A percentile compares a stretch with the other conserved stretches of the same genome.
phyloP scores from a whole-genome alignment of 2,113 vertebrate genomes.

The Anhinga rufa region DNA sequence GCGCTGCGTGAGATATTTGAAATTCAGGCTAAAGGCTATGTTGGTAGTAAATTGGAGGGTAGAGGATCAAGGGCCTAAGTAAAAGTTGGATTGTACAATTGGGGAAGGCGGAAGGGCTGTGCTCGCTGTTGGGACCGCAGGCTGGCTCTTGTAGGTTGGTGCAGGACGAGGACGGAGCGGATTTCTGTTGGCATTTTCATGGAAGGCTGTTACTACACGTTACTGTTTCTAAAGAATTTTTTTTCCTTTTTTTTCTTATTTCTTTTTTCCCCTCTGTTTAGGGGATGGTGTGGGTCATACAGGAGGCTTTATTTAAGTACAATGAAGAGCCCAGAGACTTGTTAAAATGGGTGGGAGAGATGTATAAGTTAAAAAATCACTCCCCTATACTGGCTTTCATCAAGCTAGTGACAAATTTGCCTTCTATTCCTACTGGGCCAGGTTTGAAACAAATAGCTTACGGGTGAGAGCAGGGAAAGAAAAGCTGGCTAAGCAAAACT shows the following conservation, averaged over 20 bases:
- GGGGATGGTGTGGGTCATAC: neutral
- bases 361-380: neutral
- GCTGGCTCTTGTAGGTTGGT: neutral
- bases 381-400: neutral
- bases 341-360: neutral
- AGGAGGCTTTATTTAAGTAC: neutral
- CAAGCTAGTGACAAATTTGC: neutral
- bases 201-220: neutral
- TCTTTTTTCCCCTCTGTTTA: neutral
- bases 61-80: neutral
- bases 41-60: conserved; percentile 19
- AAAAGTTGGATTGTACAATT: neutral
- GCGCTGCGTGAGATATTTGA: neutral
- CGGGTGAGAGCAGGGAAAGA: neutral
- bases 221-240: neutral
- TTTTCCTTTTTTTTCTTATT: too few species aligned
- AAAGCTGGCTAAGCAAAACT: neutral
- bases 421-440: neutral
- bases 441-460: neutral
- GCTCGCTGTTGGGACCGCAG: neutral
- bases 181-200: neutral
- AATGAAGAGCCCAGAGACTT: neutral
- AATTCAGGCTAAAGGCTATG: neutral
- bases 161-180: neutral
- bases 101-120: neutral